These are phyloP conservation scores for Protobothrops flavoviridis DNA, from an alignment of 2,113 vertebrate genomes.

Conservation along the genomic window DNA sequence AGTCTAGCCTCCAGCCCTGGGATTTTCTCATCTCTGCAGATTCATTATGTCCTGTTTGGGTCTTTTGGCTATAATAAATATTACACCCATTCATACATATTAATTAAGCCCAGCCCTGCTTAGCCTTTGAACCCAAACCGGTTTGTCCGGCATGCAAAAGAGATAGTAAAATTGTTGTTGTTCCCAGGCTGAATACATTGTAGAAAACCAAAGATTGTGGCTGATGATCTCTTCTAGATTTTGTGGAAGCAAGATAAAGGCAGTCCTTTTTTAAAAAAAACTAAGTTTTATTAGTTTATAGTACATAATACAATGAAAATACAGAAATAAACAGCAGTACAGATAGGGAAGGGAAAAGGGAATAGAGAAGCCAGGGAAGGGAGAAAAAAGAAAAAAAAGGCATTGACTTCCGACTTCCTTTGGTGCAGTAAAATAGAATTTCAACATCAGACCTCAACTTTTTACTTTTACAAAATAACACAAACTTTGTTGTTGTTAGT, in stretches of 20 bases:
- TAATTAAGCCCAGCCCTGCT: not conserved
- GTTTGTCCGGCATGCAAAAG: not conserved
- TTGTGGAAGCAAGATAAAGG: not conserved
- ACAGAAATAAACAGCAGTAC: no score
- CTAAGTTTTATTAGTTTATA: no score
- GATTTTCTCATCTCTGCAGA: not conserved
- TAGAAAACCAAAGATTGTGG: not conserved
- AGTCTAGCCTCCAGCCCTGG: not conserved
- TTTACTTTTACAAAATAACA: no score
- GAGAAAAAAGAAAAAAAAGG: no score
- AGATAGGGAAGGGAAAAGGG: no score
- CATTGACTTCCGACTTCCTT: no score
- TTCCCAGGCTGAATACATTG: not conserved
- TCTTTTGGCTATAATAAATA: not conserved
- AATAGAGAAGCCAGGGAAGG: no score
- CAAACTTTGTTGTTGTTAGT: no score
- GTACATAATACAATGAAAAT: no score
- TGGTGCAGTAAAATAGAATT: no score
- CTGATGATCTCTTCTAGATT: not conserved
- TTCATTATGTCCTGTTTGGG: not conserved
- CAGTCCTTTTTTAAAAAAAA: not conserved
- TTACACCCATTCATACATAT: not conserved
- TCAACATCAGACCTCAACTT: no score
- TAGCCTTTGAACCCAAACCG: not conserved
- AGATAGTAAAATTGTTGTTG: not conserved